These are phyloP conservation scores for Mesoclemmys tuberculata DNA, from an alignment of 2,113 vertebrate genomes.

Conservation along the genomic window DNA sequence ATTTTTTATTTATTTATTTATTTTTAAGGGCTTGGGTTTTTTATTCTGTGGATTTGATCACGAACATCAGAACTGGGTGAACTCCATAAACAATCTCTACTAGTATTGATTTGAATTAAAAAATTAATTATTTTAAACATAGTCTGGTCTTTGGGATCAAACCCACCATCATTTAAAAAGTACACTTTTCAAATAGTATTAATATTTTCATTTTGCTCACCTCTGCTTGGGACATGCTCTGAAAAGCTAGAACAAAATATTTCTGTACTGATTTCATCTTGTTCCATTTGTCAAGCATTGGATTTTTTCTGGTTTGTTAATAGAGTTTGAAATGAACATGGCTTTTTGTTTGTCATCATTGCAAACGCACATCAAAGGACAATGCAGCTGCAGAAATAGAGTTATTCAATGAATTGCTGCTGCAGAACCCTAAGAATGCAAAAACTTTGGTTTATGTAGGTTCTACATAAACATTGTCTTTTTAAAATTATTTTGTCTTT, in stretches of 20 bases:
- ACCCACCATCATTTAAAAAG: background rate
- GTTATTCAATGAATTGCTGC: fast-evolving
- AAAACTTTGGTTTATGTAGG: background rate
- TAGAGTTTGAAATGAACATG: conserved; percentile 22
- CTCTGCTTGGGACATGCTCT: background rate
- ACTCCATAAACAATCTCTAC: background rate
- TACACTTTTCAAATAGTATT: background rate
- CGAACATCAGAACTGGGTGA: background rate
- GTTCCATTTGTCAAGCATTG: background rate
- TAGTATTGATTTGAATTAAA: background rate
- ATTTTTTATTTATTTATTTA: background rate
- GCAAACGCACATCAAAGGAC: no score
- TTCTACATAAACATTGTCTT: fast-evolving
- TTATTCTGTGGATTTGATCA: background rate
- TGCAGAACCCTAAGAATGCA: background rate
- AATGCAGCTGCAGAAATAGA: background rate
- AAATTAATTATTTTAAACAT: background rate
- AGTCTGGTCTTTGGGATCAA: background rate
- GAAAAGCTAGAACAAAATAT: conserved; percentile 53
- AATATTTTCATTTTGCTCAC: background rate
- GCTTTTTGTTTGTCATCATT: background rate
- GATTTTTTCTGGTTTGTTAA: background rate
- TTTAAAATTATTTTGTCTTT: background rate
- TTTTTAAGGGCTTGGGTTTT: background rate
- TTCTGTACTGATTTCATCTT: conserved; percentile 33